Conservation (phyloP, 2,888 invertebrate species). For the Agrochola lota region DNA sequence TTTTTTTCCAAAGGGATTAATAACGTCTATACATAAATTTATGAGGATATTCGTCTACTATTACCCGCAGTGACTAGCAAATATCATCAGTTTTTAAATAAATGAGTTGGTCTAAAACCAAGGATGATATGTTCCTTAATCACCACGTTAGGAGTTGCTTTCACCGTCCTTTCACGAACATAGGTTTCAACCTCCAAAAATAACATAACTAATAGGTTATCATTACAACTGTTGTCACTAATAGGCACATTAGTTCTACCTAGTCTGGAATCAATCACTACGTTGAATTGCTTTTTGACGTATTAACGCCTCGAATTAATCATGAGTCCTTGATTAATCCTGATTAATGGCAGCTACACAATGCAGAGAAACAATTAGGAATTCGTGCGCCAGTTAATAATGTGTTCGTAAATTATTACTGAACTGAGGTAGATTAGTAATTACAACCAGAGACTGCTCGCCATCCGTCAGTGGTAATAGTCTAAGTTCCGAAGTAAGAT, state of each 20-base stretch:
- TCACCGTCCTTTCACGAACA: neutral
- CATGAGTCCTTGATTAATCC: neutral
- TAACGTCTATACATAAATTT: neutral
- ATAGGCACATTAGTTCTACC: neutral
- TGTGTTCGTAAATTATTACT: neutral
- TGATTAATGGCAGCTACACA: neutral
- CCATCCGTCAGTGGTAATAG: too few relatives aligned
- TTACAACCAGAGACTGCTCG: neutral
- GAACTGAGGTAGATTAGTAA: neutral
- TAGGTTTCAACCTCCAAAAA: neutral
- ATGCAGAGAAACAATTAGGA: neutral
- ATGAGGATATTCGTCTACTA: neutral
- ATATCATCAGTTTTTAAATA: neutral
- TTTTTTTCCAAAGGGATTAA: neutral
- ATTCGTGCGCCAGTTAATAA: neutral
- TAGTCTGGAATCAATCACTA: constrained; percentile 10
- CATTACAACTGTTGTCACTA: neutral
- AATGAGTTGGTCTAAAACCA: neutral
- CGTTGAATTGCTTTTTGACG: constrained; percentile 1
- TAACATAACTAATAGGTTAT: too few relatives aligned
- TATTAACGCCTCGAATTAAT: neutral
- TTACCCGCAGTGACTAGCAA: too few relatives aligned
- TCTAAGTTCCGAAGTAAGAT: too few relatives aligned
- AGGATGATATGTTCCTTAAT: neutral
- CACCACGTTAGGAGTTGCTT: neutral